phyloP scores from a whole-genome alignment of 2,888 invertebrate genomes.

The Hirtodrosophila confusa region DNA sequence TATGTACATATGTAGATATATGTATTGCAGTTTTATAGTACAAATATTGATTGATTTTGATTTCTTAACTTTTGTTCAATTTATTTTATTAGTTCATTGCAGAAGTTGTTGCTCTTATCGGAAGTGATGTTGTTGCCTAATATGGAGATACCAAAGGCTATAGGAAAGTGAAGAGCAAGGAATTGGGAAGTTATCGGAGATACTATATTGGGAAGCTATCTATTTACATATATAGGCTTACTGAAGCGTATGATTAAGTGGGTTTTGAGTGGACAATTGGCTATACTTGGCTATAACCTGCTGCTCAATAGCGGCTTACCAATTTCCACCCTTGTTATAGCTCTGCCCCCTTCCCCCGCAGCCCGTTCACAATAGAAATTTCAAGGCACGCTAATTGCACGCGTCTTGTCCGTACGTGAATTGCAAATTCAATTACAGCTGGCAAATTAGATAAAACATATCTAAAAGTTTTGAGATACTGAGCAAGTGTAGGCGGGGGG shows the following conservation, averaged over 20 bases:
- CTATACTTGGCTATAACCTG: neutral
- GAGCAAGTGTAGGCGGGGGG: neutral
- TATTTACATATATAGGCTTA: slow-evolving; percentile 8
- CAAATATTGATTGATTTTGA: neutral
- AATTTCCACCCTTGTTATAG: slow-evolving; percentile 10
- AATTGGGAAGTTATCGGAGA: neutral
- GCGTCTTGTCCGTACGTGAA: slow-evolving; percentile 49
- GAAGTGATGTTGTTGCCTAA: slow-evolving; percentile 1
- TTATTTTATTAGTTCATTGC: neutral
- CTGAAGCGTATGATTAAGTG: slow-evolving; percentile 2
- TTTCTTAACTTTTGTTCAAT: neutral
- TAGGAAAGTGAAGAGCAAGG: too few species aligned
- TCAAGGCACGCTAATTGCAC: slow-evolving; percentile 64
- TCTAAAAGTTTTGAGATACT: slow-evolving; percentile 31
- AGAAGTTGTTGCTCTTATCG: too few species aligned
- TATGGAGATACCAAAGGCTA: too few species aligned
- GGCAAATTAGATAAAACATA: slow-evolving; percentile 56
- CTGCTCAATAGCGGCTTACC: slow-evolving; percentile 44
- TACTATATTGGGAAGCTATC: slow-evolving; percentile 8
- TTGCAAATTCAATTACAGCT: slow-evolving; percentile 58
- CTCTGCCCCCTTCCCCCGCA: neutral
- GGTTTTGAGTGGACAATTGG: neutral
- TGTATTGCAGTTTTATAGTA: neutral
- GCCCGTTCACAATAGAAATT: slow-evolving; percentile 14
- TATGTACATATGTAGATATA: too few species aligned